phyloP scores from a whole-genome alignment of 2,113 vertebrate genomes.

The Fregata magnificens region DNA sequence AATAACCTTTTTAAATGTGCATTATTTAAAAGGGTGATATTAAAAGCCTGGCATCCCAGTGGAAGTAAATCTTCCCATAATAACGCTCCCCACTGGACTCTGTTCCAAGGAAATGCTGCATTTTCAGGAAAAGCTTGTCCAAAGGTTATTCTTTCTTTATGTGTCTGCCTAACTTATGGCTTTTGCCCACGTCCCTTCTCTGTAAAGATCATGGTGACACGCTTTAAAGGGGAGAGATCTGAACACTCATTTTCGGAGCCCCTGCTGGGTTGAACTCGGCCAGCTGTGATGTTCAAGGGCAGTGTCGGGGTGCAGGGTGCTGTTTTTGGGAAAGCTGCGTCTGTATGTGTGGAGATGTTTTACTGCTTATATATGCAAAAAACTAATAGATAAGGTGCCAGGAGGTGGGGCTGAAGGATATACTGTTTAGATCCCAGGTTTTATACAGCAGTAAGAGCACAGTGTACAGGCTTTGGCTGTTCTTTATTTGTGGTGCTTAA shows the following conservation, averaged over 20 bases:
- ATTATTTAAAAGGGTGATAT: slow-evolving; percentile 38
- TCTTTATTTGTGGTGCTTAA: background rate
- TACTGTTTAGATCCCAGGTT: background rate
- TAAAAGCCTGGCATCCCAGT: slow-evolving; percentile 34
- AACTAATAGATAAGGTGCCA: background rate
- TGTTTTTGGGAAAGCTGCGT: background rate
- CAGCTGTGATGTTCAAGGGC: background rate
- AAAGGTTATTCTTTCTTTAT: slow-evolving; percentile 34
- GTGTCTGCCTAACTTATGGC: background rate
- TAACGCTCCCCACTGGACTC: slow-evolving; percentile 19
- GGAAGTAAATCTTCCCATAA: slow-evolving; percentile 48
- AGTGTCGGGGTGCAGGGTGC: background rate
- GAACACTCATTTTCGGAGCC: background rate
- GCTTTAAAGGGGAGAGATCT: background rate
- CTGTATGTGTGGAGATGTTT: background rate
- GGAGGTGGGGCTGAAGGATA: slow-evolving; percentile 43
- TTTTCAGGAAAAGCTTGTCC: slow-evolving; percentile 62
- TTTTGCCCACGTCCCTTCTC: background rate
- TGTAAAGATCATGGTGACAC: background rate
- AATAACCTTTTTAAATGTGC: slow-evolving; percentile 49
- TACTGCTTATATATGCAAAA: background rate
- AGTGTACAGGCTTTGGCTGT: background rate
- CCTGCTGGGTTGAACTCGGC: background rate
- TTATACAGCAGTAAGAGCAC: background rate
- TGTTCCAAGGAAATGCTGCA: slow-evolving; percentile 7